These are phyloP conservation scores for Polypterus bichir DNA, from an alignment of 2,113 vertebrate genomes.

Conservation along the genomic window DNA sequence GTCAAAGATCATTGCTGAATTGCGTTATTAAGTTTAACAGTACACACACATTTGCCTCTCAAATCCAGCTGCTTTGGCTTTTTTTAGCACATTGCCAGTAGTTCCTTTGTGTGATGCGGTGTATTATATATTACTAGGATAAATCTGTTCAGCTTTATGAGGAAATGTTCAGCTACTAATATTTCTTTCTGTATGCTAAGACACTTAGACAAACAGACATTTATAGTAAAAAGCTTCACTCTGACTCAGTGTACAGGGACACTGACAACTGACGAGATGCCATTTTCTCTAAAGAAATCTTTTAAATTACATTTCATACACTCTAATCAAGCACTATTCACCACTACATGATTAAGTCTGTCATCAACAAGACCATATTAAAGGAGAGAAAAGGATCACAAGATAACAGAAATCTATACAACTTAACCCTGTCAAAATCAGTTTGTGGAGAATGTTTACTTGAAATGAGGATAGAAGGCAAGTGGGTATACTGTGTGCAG, in stretches of 20 bases:
- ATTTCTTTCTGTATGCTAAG: too few species aligned
- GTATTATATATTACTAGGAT: too few species aligned
- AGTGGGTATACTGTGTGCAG: not conserved
- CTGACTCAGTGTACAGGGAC: constrained; percentile 6
- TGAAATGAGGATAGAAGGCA: not conserved
- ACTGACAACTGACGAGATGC: constrained; percentile 5
- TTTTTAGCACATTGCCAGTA: too few species aligned
- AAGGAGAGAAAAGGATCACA: not conserved
- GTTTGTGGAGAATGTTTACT: not conserved
- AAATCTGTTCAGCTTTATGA: too few species aligned
- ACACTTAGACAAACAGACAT: constrained; percentile 13
- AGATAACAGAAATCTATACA: constrained; percentile 3
- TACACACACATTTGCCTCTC: not conserved
- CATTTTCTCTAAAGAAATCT: constrained; percentile 12
- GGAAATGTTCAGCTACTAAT: too few species aligned
- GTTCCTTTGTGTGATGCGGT: too few species aligned
- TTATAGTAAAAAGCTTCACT: constrained; percentile 7
- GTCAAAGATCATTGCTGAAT: constrained; percentile 26
- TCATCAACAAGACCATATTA: constrained; percentile 18
- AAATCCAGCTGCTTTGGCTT: too few species aligned
- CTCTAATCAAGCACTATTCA: constrained; percentile 38
- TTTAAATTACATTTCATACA: constrained; percentile 13
- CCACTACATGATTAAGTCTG: constrained; percentile 17
- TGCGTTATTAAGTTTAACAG: not conserved
- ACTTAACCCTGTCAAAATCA: not conserved